Conservation (phyloP, 2,888 invertebrate species). For the Adelphocoris suturalis region DNA sequence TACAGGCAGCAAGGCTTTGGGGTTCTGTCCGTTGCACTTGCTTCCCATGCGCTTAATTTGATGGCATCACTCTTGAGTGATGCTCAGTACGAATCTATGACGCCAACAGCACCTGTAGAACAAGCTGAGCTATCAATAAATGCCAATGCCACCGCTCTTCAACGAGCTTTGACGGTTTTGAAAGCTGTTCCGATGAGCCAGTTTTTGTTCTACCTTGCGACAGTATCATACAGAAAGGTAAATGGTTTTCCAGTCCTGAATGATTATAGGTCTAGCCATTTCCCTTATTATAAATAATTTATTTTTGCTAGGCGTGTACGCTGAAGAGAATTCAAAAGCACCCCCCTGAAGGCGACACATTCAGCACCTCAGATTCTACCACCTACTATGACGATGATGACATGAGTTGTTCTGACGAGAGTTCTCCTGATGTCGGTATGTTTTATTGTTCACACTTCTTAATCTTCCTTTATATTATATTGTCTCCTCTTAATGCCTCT, state of each 20-base stretch:
- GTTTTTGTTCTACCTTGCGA: conserved; percentile 91
- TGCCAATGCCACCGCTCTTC: conserved; percentile 84
- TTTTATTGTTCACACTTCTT: conserved; percentile 67
- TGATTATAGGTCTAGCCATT: no score
- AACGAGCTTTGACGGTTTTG: conserved; percentile 86
- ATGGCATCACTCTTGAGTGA: conserved; percentile 87
- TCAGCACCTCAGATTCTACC: conserved; percentile 91
- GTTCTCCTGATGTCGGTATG: conserved; percentile 91
- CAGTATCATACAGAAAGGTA: conserved; percentile 92
- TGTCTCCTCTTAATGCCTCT: conserved; percentile 64
- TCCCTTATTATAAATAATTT: not conserved
- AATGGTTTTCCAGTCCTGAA: not conserved
- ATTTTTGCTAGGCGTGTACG: conserved; percentile 83
- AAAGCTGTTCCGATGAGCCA: conserved; percentile 87
- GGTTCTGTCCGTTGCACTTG: conserved; percentile 92
- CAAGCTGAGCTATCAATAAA: conserved; percentile 83
- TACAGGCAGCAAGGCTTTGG: conserved; percentile 91
- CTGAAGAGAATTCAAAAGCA: conserved; percentile 90
- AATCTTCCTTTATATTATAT: not conserved
- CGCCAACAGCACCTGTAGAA: conserved; percentile 78
- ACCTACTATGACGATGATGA: conserved; percentile 97
- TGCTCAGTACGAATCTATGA: conserved; percentile 85
- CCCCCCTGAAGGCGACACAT: conserved; percentile 91
- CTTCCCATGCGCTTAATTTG: conserved; percentile 90
- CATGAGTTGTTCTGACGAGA: conserved; percentile 93